Conservation (phyloP, 2,888 invertebrate species). For the Helicoverpa assulta region DNA sequence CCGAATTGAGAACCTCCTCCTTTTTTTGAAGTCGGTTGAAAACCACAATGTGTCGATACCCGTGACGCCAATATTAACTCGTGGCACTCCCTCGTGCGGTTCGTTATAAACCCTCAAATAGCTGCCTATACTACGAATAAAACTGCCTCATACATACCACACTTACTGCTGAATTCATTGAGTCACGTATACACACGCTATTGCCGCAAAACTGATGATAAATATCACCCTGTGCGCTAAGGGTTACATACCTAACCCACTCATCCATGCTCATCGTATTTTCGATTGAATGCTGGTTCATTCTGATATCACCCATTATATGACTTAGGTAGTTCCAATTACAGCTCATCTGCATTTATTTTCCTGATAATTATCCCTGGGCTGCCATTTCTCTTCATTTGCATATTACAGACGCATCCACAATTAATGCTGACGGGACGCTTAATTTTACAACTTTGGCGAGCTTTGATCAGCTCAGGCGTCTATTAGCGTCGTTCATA, state of each 20-base stretch:
- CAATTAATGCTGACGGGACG: conserved; percentile 40
- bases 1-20: too few species aligned
- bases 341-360: conserved; percentile 40
- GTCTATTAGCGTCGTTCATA: conserved; percentile 49
- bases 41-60: conserved; percentile 68
- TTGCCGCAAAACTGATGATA: conserved; percentile 42
- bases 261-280: conserved; percentile 14
- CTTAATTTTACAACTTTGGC: conserved; percentile 54
- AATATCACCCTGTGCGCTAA: conserved; percentile 34
- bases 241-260: conserved; percentile 10
- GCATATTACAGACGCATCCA: conserved; percentile 46
- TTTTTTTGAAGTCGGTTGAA: too few species aligned
- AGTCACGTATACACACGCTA: conserved; percentile 60
- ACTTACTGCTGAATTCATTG: conserved; percentile 66
- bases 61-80: conserved; percentile 62
- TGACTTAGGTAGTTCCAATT: conserved; percentile 31
- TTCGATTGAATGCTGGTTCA: conserved; percentile 13
- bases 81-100: conserved; percentile 67
- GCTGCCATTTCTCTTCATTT: conserved; percentile 47
- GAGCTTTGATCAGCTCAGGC: conserved; percentile 54
- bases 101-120: conserved; percentile 78
- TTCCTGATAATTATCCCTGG: conserved; percentile 33
- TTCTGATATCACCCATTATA: conserved; percentile 21
- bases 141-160: conserved; percentile 64
- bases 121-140: conserved; percentile 73